Evolutionary conservation across 2,888 invertebrate species (phyloP), one percentile per base, ranked within the genome.

Genomic region (Polydrusus cervinus): DNA sequence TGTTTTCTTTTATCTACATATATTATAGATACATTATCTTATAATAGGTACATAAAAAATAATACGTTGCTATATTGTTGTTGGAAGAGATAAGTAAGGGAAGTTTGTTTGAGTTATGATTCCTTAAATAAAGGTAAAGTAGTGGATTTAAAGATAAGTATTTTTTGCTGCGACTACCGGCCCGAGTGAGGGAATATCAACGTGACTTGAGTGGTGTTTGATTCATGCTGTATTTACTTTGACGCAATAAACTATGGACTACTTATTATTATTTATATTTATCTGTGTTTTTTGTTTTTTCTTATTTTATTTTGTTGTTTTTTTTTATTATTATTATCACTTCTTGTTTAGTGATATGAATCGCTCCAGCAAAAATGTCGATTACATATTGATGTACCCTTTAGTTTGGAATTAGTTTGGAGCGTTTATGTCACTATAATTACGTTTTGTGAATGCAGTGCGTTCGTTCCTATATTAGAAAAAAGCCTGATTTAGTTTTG

Each of bases 381-480:
- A 18, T 18, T 61, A 13, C 3, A 11, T 38, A 34, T 9, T n/a
- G 38, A 60, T 60, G 14, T 18, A 10, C 43, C 18, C 0, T 14
- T 38, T 40, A 9, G 8, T 60, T 38, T 53, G 5, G 7, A 20
- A 45, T 53, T 45, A 40, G 3, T 13, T 34, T 10, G 55, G 14
- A 64, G 55, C 20, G 30, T 53, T 53, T 34, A 49, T 16, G 25
- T 69, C 69, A 61, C 60, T 69, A 61, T 60, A 69, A 60, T 55
- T 20, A 65, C 38, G 14, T 55, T 69, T 69, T 60, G 34, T 57
- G 30, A 47, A 69, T 47, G 60, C 76, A 69, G 60, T 66, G 66
- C 65, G 64, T 70, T 76, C 53, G 73, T 76, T 76, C 71, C 68
- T 75, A 75, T 71, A 68, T 68, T 60, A 40, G 9, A 64, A 53